A percentile compares a stretch with the other conserved stretches of the same genome.
Evolutionary conservation across 2,113 vertebrate genomes (phyloP).

Genomic region (Cyanocitta stelleri): DNA sequence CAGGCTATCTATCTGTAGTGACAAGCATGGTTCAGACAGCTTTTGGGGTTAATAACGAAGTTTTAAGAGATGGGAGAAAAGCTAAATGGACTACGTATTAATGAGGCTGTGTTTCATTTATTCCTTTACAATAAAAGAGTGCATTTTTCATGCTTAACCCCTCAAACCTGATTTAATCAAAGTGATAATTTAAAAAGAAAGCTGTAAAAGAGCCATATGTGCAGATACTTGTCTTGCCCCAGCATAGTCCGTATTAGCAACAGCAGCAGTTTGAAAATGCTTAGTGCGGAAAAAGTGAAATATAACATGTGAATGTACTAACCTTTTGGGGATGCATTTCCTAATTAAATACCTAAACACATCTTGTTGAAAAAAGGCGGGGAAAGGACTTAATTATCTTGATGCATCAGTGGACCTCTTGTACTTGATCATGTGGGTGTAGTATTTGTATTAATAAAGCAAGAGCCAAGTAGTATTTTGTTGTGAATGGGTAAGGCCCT

Average conservation of each 20-base stretch:
- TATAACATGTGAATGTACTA: conserved; percentile 52
- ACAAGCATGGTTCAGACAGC: background rate
- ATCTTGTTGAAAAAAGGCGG: background rate
- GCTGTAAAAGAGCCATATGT: conserved; percentile 56
- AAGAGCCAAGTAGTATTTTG: conserved; percentile 34
- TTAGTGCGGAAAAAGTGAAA: conserved; percentile 69
- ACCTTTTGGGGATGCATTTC: conserved; percentile 64
- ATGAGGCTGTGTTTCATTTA: conserved; percentile 3
- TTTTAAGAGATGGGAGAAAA: background rate
- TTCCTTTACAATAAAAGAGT: background rate
- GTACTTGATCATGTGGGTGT: background rate
- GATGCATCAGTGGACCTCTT: background rate
- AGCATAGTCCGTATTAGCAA: conserved; percentile 34
- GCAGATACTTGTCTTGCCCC: conserved; percentile 50
- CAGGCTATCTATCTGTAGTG: background rate
- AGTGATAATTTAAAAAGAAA: conserved; percentile 61
- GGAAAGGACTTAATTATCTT: conserved; percentile 29
- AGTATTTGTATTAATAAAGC: conserved; percentile 25
- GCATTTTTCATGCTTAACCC: background rate
- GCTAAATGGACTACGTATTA: background rate
- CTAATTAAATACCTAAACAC: conserved; percentile 64
- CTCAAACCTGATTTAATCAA: conserved; percentile 55
- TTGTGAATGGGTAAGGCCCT: background rate
- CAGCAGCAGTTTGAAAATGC: conserved; percentile 66
- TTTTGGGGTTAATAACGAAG: background rate